A percentile compares a stretch with the other conserved stretches of the same genome.
Evolutionary conservation across 2,888 invertebrate genomes (phyloP).

Genomic region (Andrena hattorfiana): DNA sequence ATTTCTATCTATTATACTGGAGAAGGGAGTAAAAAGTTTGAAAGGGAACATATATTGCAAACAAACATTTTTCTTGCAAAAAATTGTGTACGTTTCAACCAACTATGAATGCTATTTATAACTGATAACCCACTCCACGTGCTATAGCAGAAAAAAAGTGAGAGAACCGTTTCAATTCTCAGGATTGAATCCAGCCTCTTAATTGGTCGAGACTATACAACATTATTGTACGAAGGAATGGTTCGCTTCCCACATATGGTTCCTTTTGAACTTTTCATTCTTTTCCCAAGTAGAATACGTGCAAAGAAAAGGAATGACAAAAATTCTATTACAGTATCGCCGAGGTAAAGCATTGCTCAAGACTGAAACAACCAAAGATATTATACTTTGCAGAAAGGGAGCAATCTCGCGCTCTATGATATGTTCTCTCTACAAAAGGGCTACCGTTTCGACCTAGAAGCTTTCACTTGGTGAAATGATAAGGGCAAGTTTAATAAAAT

Average conservation of each 20-base stretch:
- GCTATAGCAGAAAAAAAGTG: too few relatives aligned
- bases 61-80: neutral
- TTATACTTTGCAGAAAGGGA: conserved; percentile 28
- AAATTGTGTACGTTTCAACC: too few relatives aligned
- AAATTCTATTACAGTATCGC: neutral
- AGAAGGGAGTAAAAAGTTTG: neutral
- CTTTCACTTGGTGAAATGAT: conserved; percentile 61
- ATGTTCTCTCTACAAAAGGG: conserved; percentile 30
- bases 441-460: conserved; percentile 35
- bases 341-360: neutral
- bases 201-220: neutral
- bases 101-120: too few relatives aligned
- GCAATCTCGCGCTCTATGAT: conserved; percentile 22
- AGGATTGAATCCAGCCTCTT: too few relatives aligned
- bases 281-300: neutral
- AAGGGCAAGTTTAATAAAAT: conserved; percentile 78
- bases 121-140: too few relatives aligned
- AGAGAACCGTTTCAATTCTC: too few relatives aligned
- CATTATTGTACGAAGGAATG: neutral
- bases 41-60: neutral
- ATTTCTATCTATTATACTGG: neutral
- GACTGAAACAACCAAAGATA: conserved; percentile 2
- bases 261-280: neutral
- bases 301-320: neutral
- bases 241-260: neutral